phyloP scores from a whole-genome alignment of 2,113 vertebrate genomes.

The Narcine bancroftii region DNA sequence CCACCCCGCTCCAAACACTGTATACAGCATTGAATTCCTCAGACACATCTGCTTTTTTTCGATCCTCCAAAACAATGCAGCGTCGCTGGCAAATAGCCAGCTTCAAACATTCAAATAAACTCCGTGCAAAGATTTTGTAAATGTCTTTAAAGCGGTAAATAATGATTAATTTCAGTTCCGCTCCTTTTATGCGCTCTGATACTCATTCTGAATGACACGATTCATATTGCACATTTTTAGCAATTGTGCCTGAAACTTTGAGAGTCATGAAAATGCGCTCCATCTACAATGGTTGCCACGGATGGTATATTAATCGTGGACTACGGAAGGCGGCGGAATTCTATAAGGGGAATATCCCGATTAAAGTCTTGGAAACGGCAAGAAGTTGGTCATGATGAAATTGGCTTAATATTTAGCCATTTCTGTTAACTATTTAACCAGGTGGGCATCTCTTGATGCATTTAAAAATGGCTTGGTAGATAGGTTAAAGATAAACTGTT shows the following conservation, averaged over 20 bases:
- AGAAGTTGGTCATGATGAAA: neutral
- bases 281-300: neutral
- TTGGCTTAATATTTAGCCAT: neutral
- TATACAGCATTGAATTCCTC: neutral
- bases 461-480: neutral
- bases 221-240: neutral
- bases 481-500: neutral
- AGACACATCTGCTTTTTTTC: neutral
- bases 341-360: neutral
- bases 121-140: neutral
- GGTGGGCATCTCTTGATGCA: neutral
- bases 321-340: neutral
- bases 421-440: neutral
- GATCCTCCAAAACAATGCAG: neutral
- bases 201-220: neutral
- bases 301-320: neutral
- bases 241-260: neutral
- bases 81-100: neutral
- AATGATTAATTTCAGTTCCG: neutral
- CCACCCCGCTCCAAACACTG: too few species aligned
- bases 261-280: too few species aligned
- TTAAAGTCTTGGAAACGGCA: neutral
- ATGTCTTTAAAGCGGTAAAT: neutral
- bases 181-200: neutral
- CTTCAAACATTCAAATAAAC: neutral